These are phyloP conservation scores for Hyles lineata DNA, from an alignment of 2,888 invertebrate genomes.

Conservation along the genomic window DNA sequence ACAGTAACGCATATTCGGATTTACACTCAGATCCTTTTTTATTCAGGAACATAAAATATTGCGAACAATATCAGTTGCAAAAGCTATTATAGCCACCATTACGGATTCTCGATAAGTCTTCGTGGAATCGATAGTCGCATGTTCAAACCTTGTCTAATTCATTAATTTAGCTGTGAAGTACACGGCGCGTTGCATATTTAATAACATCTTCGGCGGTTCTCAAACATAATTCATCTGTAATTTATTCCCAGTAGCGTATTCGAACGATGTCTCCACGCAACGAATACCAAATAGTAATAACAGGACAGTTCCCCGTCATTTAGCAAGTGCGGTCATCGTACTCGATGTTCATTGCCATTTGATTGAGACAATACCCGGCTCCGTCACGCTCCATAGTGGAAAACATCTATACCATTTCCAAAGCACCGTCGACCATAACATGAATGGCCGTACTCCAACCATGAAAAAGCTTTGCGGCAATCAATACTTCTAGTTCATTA, in stretches of 20 bases:
- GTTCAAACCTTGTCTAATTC: conserved; percentile 22
- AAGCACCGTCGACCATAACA: conserved; percentile 66
- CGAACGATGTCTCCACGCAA: conserved; percentile 52
- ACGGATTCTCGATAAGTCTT: conserved; percentile 15
- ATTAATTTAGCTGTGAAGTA: conserved; percentile 25
- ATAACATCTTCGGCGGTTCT: conserved; percentile 24
- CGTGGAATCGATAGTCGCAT: conserved; percentile 10
- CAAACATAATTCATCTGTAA: conserved; percentile 41
- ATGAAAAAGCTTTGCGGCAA: conserved; percentile 63
- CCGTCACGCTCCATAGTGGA: conserved; percentile 65
- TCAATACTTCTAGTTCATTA: conserved; percentile 68
- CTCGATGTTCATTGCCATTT: conserved; percentile 76
- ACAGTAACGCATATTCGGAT: neutral
- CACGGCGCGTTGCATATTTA: conserved; percentile 22
- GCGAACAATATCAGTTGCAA: conserved; percentile 5
- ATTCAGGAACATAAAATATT: neutral
- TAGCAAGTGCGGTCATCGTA: conserved; percentile 78
- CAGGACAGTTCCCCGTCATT: conserved; percentile 75
- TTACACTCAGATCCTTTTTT: neutral
- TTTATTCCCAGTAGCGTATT: conserved; percentile 49
- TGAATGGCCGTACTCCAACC: conserved; percentile 60
- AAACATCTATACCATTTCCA: conserved; percentile 65
- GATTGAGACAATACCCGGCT: conserved; percentile 77
- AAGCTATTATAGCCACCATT: conserved; percentile 9
- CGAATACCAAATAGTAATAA: conserved; percentile 61